A percentile compares a stretch with the other conserved stretches of the same genome.
Conservation (phyloP, 2,888 invertebrate genomes). For the Mythimna albipuncta region DNA sequence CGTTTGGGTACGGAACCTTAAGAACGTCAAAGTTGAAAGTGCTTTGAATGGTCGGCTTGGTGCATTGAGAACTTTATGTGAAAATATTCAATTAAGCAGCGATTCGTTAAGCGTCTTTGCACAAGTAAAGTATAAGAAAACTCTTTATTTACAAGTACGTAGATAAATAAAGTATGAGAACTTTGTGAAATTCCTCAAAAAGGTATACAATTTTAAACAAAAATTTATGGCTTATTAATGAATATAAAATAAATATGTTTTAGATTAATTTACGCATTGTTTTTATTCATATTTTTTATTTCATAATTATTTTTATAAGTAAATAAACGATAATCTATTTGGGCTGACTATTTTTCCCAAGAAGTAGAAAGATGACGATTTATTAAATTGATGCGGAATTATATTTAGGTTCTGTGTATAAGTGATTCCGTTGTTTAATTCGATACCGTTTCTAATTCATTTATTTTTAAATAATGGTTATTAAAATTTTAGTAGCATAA, state of each 20-base stretch:
- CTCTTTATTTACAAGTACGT: too few relatives aligned
- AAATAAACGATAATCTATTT: background rate
- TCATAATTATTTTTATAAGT: background rate
- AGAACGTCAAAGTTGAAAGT: slow-evolving; percentile 2
- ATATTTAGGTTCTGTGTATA: background rate
- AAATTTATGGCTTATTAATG: too few relatives aligned
- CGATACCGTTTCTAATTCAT: too few relatives aligned
- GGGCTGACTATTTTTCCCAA: background rate
- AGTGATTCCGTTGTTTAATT: too few relatives aligned
- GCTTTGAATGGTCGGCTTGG: background rate
- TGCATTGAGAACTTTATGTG: slow-evolving; percentile 28
- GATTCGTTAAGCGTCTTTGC: slow-evolving; percentile 9
- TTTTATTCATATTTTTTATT: too few relatives aligned
- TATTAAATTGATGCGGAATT: background rate
- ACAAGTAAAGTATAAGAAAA: slow-evolving; percentile 3
- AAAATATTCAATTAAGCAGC: slow-evolving; percentile 6
- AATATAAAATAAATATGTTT: too few relatives aligned
- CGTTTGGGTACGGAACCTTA: too few relatives aligned
- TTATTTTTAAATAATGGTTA: too few relatives aligned
- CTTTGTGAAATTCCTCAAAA: background rate
- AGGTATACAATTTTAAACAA: background rate
- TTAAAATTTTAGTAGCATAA: too few relatives aligned
- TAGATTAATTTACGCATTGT: too few relatives aligned
- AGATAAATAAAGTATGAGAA: background rate
- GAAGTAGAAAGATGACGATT: too few relatives aligned